These are phyloP conservation scores for Hippoglossus stenolepis DNA, from an alignment of 2,113 vertebrate genomes.

Conservation along the genomic window DNA sequence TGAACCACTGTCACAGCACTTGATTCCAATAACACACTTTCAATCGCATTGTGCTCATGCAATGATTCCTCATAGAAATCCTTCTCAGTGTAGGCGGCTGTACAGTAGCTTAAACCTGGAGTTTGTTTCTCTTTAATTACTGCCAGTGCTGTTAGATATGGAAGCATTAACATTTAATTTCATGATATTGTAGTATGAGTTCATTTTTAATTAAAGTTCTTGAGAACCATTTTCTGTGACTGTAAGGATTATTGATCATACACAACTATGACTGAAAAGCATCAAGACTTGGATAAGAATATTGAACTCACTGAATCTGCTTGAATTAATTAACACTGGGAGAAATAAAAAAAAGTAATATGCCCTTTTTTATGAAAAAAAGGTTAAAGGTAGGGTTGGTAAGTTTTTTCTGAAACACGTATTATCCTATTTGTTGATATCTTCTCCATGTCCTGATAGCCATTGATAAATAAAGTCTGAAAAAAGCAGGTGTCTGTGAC, in stretches of 20 bases:
- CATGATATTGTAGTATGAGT: conserved; percentile 5
- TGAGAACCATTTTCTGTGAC: not conserved
- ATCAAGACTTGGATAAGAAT: not conserved
- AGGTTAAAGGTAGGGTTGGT: not conserved
- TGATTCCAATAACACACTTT: conserved; percentile 15
- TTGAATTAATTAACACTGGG: not conserved
- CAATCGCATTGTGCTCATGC: not conserved
- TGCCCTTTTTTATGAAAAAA: not conserved
- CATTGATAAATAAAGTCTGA: no score
- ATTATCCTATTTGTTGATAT: no score
- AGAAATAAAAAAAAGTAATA: not conserved
- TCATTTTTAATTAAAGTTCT: conserved; percentile 38
- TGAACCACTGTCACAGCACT: not conserved
- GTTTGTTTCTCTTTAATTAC: conserved; percentile 5
- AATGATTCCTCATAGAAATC: conserved; percentile 9
- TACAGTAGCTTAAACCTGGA: conserved; percentile 3
- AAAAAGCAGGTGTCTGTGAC: no score
- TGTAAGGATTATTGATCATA: not conserved
- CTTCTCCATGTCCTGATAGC: no score
- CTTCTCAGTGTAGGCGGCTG: not conserved
- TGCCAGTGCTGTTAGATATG: not conserved
- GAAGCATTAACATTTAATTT: conserved; percentile 1
- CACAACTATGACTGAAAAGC: conserved; percentile 1
- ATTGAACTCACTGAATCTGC: not conserved
- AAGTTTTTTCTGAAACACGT: no score